Evolutionary conservation across 2,888 invertebrate genomes (phyloP).

Genomic region (Lamellibrachia satsuma): DNA sequence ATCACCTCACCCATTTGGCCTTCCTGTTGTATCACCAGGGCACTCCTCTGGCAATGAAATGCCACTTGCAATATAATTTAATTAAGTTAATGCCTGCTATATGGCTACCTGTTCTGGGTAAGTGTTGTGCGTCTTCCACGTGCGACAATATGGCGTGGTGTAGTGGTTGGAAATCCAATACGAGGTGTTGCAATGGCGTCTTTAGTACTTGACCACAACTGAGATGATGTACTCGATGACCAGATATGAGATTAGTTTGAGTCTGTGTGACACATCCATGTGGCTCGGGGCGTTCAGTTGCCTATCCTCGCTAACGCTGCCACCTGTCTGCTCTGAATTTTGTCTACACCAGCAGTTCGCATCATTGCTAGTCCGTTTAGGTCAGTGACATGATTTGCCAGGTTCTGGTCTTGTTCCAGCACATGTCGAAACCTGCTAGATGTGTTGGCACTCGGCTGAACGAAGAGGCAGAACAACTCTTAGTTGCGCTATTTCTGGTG

Average conservation of each 20-base stretch:
- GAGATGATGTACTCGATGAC: background rate
- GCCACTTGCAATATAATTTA: background rate
- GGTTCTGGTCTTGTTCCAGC: background rate
- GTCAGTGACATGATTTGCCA: background rate
- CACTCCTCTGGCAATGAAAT: background rate
- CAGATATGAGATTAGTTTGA: background rate
- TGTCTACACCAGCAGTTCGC: background rate
- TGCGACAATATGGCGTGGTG: background rate
- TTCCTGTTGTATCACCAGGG: background rate
- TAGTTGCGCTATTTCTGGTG: background rate
- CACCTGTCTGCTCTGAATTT: background rate
- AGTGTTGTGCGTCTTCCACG: background rate
- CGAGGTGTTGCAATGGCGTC: background rate
- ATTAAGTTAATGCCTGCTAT: background rate
- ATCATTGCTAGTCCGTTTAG: background rate
- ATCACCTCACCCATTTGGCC: background rate
- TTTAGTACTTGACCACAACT: background rate
- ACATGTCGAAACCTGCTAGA: background rate
- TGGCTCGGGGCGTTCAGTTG: background rate
- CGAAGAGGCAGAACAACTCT: background rate
- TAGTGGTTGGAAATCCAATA: background rate
- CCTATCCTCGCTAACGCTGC: background rate
- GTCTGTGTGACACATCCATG: background rate
- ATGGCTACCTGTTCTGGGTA: background rate
- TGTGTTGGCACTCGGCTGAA: background rate